Conservation (phyloP, 2,113 vertebrate species). For the Sylvia atricapilla region DNA sequence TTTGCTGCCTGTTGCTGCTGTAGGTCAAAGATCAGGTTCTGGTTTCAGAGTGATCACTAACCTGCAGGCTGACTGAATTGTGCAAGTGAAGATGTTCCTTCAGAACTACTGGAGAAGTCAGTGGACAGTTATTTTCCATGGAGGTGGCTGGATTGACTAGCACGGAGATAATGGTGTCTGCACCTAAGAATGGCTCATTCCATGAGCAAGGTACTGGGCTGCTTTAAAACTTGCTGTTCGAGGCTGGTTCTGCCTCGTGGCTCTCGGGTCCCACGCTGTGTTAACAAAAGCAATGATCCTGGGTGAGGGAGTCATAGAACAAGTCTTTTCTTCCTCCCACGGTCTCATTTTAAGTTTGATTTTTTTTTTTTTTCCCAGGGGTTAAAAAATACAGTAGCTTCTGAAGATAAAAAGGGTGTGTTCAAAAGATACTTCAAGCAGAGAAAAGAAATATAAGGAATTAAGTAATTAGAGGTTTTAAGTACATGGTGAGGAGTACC, state of each 20-base stretch:
- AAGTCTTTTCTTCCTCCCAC: neutral
- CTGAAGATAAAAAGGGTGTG: neutral
- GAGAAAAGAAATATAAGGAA: neutral
- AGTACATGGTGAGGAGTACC: neutral
- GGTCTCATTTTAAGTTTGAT: neutral
- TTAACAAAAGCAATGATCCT: neutral
- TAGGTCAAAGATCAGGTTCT: neutral
- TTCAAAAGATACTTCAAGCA: constrained; percentile 5
- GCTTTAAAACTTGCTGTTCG: neutral
- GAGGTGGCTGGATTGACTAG: neutral
- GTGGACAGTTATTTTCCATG: neutral
- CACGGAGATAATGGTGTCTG: neutral
- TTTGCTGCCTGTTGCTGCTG: neutral
- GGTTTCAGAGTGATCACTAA: rapidly evolving
- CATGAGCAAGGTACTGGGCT: neutral
- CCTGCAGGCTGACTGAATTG: neutral
- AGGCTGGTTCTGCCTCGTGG: neutral
- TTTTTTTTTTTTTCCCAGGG: too few relatives aligned
- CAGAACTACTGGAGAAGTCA: neutral
- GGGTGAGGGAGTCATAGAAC: neutral
- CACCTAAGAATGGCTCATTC: neutral
- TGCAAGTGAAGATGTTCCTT: neutral
- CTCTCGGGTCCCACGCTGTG: rapidly evolving
- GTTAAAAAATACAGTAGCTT: neutral
- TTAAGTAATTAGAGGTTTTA: neutral